phyloP scores from a whole-genome alignment of 1,140 invertebrate species.

The Drosophila watanabei region DNA sequence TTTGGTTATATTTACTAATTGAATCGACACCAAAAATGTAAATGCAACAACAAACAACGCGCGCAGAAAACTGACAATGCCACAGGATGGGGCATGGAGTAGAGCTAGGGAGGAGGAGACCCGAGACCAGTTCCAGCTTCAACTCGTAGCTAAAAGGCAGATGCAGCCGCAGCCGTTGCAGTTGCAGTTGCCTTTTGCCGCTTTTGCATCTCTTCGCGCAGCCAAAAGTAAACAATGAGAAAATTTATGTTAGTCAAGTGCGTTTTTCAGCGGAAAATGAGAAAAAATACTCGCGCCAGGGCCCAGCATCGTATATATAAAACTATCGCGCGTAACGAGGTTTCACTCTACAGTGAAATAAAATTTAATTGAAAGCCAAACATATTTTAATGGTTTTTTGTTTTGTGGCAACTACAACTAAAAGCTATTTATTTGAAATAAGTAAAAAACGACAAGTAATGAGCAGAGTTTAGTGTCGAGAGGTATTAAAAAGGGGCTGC shows the following conservation, averaged over 20 bases:
- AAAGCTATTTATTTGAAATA: not conserved
- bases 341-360: slow-evolving; percentile 35
- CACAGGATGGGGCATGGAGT: slow-evolving; percentile 34
- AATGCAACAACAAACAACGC: slow-evolving; percentile 80
- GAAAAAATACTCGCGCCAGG: slow-evolving; percentile 65
- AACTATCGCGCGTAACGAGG: slow-evolving; percentile 74
- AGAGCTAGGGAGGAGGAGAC: slow-evolving; percentile 17
- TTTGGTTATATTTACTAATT: slow-evolving; percentile 86
- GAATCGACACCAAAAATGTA: slow-evolving; percentile 85
- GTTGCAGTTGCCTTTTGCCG: slow-evolving; percentile 41
- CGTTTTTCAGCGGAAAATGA: slow-evolving; percentile 80
- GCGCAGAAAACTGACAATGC: slow-evolving; percentile 64
- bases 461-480: not conserved
- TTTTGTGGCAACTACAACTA: not conserved
- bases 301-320: slow-evolving; percentile 41
- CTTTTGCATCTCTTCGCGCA: slow-evolving; percentile 38
- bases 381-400: slow-evolving; percentile 5
- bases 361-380: not conserved
- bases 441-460: not conserved
- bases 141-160: slow-evolving; percentile 49
- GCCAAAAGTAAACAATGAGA: slow-evolving; percentile 77
- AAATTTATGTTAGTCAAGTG: slow-evolving; percentile 85
- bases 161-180: slow-evolving; percentile 42
- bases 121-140: slow-evolving; percentile 66
- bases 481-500: not conserved